A percentile compares a stretch with the other conserved stretches of the same genome.
phyloP scores from a whole-genome alignment of 2,888 invertebrate species.

The Geophilus truncorum region DNA sequence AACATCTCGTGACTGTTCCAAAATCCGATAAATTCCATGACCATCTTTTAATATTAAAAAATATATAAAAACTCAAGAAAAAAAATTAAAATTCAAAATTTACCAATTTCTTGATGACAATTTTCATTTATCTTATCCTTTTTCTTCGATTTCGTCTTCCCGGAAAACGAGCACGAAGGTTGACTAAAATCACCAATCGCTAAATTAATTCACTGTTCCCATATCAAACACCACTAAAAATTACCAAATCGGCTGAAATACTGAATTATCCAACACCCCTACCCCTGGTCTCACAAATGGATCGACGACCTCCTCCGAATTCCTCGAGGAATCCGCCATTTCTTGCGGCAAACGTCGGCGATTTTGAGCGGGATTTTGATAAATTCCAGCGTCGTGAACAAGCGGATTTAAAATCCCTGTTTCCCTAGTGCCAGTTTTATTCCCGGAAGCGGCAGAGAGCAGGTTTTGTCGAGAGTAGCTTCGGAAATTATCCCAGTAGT shows the following conservation, averaged over 20 bases:
- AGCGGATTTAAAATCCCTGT: neutral
- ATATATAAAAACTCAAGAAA: neutral
- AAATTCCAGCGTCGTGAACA: neutral
- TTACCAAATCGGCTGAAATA: neutral
- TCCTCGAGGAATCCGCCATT: neutral
- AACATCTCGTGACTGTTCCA: neutral
- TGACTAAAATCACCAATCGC: neutral
- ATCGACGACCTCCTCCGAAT: neutral
- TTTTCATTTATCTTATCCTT: neutral
- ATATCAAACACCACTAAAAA: too few species aligned
- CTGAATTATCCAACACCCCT: neutral
- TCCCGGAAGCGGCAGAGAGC: slow-evolving; percentile 54
- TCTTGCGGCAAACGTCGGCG: neutral
- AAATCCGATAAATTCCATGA: neutral
- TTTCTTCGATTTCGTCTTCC: neutral
- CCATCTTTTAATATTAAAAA: neutral
- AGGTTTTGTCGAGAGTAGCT: slow-evolving; percentile 87
- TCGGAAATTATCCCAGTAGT: slow-evolving; percentile 90
- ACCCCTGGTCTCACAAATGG: neutral
- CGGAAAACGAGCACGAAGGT: neutral
- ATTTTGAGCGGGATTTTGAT: neutral
- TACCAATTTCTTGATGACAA: neutral
- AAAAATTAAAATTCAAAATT: neutral
- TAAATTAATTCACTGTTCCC: too few species aligned
- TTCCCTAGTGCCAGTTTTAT: slow-evolving; percentile 52